Percentiles rank a stretch among this genome's conserved stretches.
phyloP scores from a whole-genome alignment of 2,888 invertebrate species.

The Lycocerus yunnanus region DNA sequence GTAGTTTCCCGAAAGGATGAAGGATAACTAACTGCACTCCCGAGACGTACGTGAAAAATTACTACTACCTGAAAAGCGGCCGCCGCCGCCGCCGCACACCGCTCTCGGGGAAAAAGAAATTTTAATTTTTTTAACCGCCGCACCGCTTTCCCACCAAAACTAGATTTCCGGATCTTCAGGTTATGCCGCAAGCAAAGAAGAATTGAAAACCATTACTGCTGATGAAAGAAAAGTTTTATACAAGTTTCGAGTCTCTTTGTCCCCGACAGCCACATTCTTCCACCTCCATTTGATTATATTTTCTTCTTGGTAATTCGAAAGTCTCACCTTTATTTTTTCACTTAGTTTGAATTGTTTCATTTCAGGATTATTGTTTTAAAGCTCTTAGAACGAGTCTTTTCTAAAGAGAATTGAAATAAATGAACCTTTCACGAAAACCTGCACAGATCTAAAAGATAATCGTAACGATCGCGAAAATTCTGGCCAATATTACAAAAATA shows the following conservation, averaged over 20 bases:
- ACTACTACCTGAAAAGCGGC: neutral
- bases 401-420: slow-evolving; percentile 30
- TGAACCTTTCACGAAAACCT: slow-evolving; percentile 18
- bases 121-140: slow-evolving; percentile 32
- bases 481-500: neutral
- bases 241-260: slow-evolving; percentile 54
- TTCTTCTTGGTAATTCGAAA: slow-evolving; percentile 41
- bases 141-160: slow-evolving; percentile 31
- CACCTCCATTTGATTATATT: slow-evolving; percentile 50
- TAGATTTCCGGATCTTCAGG: slow-evolving; percentile 33
- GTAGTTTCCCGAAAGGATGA: neutral
- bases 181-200: slow-evolving; percentile 45
- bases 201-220: slow-evolving; percentile 57
- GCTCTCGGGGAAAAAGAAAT: slow-evolving; percentile 15
- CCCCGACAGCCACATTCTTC: slow-evolving; percentile 49
- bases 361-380: slow-evolving; percentile 42
- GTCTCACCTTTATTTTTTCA: slow-evolving; percentile 49
- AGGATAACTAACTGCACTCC: neutral
- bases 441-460: slow-evolving; percentile 13
- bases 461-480: neutral
- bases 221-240: slow-evolving; percentile 57
- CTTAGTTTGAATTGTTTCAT: slow-evolving; percentile 47
- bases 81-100: neutral
- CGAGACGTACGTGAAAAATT: neutral
- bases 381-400: slow-evolving; percentile 37